Evolutionary conservation across 2,797 vertebrate species (phyloP), one percentile per base, ranked within the genome.

Genomic region (Cryptoprocta ferox): DNA sequence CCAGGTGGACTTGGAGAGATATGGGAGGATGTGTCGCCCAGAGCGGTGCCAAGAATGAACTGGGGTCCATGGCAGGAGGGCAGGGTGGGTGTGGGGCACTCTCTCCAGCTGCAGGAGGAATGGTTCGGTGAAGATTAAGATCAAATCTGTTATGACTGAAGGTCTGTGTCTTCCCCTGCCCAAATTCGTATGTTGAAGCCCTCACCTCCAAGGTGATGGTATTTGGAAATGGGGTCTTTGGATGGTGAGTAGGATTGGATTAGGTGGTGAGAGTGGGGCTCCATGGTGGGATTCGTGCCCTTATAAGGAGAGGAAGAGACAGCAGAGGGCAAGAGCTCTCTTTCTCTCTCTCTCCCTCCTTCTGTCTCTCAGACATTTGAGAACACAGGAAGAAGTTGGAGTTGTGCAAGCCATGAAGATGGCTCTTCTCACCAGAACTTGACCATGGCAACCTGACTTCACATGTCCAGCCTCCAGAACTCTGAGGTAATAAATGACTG

Each of bases 81-180:
- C n/a, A 30, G 7, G 35, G 24, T 1, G 5, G 18, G 19, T 2
- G 0, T 4, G 13, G 16, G 5, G 15, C 6, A 3, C 10, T 63
- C 3, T 65, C 68, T 30, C 4, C 6, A 14, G 16, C 10, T 63
- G 1, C 1, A 45, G 28, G 59, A 82, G 21, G 78, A 48, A 48
- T 2, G 13, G 24, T 9, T 80, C 37, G 8, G 18, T 5, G 14
- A 42, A 71, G 65, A 48, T n/a, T 24, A 86, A n/a, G 5, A 19
- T n/a, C 56, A 12, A 8, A 14, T 75, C 45, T 48, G 48, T 76
- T 42, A 26, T 0, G 21, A 56, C 13, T 32, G 35, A 76, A 45
- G 16, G 13, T 7, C n/a, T 15, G 1, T 21, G 39, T 28, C 6
- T 5, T 1, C 21, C 11, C 21, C 14, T 1, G 21, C 2, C 11